Conservation (phyloP, 2,888 invertebrate species). For the Cosmorhoe ocellata region DNA sequence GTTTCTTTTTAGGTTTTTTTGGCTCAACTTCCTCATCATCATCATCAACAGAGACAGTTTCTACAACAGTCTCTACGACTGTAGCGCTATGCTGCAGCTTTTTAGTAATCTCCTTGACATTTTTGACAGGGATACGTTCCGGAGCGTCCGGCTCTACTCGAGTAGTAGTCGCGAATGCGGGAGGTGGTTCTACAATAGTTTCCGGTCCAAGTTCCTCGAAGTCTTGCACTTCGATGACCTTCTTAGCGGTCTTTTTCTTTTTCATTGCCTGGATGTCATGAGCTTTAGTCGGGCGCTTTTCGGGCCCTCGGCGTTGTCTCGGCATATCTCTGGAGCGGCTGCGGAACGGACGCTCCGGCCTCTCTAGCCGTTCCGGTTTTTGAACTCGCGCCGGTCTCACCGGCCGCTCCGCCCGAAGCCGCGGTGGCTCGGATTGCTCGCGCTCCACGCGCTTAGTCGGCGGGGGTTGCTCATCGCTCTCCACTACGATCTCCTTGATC, state of each 20-base stretch:
- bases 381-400: conserved; percentile 43
- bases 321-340: conserved; percentile 72
- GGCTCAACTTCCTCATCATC: conserved; percentile 37
- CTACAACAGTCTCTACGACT: conserved; percentile 42
- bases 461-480: conserved; percentile 54
- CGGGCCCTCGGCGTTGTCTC: conserved; percentile 63
- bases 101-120: conserved; percentile 38
- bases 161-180: conserved; percentile 5
- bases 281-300: conserved; percentile 64
- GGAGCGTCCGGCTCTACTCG: not conserved
- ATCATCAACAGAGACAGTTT: conserved; percentile 38
- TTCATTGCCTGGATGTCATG: conserved; percentile 60
- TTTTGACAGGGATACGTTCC: not conserved
- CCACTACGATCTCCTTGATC: conserved; percentile 61
- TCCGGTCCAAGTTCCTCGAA: conserved; percentile 59
- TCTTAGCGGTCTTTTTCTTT: conserved; percentile 66
- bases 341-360: conserved; percentile 44
- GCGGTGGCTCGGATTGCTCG: conserved; percentile 25
- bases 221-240: conserved; percentile 69
- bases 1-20: conserved; percentile 68
- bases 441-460: conserved; percentile 44
- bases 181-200: conserved; percentile 15
- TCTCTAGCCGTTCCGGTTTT: conserved; percentile 47
- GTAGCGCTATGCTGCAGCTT: conserved; percentile 61
- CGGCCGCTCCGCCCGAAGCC: conserved; percentile 27